Evolutionary conservation across 2,888 invertebrate species (phyloP).

Genomic region (Ametastegia equiseti): DNA sequence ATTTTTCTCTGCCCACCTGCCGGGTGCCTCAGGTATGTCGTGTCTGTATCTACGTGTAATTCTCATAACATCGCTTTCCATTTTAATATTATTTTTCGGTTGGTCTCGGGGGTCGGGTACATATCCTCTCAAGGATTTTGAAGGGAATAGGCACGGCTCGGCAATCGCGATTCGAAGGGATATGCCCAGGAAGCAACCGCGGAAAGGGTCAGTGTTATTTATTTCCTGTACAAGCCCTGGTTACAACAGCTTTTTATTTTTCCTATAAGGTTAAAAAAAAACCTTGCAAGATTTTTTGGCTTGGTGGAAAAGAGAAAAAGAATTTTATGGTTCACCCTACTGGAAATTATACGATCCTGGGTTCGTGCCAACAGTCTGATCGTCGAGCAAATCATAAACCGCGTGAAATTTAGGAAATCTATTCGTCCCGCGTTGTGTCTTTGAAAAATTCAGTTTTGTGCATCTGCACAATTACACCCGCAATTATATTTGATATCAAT

Average conservation of each 20-base stretch:
- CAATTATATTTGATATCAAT: too few species aligned
- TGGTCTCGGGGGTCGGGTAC: background rate
- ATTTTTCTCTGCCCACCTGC: background rate
- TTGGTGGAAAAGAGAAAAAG: too few species aligned
- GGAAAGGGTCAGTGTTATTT: background rate
- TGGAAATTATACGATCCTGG: constrained; percentile 61
- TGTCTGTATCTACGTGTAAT: background rate
- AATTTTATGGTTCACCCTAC: constrained; percentile 53
- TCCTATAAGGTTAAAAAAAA: background rate
- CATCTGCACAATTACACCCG: too few species aligned
- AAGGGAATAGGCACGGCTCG: background rate
- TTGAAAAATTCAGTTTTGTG: background rate
- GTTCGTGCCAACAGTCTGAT: constrained; percentile 56
- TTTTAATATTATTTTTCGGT: background rate
- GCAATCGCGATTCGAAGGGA: background rate
- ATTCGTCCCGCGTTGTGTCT: background rate
- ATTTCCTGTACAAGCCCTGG: background rate
- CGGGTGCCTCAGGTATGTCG: background rate
- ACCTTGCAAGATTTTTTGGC: background rate
- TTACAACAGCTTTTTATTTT: background rate
- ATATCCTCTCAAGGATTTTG: background rate
- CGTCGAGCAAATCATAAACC: constrained; percentile 8
- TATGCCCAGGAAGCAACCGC: background rate
- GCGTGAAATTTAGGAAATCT: background rate
- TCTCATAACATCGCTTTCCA: background rate